Percentiles rank a stretch among this genome's conserved stretches.
Evolutionary conservation across 2,888 invertebrate genomes (phyloP).

Genomic region (Hermaeophaga mercurialis): DNA sequence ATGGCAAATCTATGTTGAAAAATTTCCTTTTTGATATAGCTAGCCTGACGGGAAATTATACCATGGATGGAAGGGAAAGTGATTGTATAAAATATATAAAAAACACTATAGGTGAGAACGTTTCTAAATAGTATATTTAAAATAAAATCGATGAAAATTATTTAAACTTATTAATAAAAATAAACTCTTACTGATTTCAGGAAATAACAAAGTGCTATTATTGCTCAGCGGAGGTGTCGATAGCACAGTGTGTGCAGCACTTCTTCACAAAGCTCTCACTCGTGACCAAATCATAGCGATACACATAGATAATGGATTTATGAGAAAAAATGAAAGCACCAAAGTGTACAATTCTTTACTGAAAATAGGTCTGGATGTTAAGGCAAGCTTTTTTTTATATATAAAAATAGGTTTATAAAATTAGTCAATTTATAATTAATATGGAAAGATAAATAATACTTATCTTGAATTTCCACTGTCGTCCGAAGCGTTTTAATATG

Average conservation of each 20-base stretch:
- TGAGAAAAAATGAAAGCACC: conserved; percentile 93
- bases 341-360: conserved; percentile 47
- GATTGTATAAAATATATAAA: conserved; percentile 92
- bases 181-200: conserved; percentile 1
- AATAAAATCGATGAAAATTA: no score
- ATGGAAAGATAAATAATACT: no score
- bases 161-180: no score
- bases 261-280: conserved; percentile 87
- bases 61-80: conserved; percentile 84
- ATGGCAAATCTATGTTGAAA: conserved; percentile 82
- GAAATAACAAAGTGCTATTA: conserved; percentile 86
- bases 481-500: no score
- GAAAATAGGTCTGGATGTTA: conserved; percentile 53
- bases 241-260: conserved; percentile 98
- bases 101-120: conserved; percentile 75
- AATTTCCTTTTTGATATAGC: conserved; percentile 95
- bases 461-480: no score
- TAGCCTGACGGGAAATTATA: conserved; percentile 84
- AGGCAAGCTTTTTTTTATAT: conserved; percentile 65
- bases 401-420: not conserved
- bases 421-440: no score
- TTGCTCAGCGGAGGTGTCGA: conserved; percentile 98
- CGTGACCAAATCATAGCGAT: conserved; percentile 93
- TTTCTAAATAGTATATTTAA: no score
- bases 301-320: conserved; percentile 98